A percentile compares a stretch with the other conserved stretches of the same genome.
phyloP scores from a whole-genome alignment of 2,888 invertebrate species.

The Unio pictorum region DNA sequence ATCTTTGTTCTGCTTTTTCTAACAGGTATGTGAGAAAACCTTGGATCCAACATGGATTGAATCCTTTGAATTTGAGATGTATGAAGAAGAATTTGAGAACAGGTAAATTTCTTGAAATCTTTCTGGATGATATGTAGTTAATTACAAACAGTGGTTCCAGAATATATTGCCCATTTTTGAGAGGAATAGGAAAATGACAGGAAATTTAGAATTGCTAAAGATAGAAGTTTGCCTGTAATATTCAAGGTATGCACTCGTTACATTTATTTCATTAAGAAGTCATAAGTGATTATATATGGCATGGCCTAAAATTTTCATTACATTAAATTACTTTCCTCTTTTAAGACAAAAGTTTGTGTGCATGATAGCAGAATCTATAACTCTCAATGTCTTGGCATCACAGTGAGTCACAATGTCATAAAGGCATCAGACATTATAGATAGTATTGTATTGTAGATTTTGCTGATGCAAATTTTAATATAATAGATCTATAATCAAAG shows the following conservation, averaged over 20 bases:
- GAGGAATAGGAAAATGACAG: neutral
- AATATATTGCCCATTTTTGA: neutral
- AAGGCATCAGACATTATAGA: no score
- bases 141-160: neutral
- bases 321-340: no score
- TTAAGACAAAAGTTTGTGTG: no score
- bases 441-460: no score
- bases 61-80: slow-evolving; percentile 61
- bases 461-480: no score
- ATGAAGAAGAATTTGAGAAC: slow-evolving; percentile 56
- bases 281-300: no score
- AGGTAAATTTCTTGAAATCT: slow-evolving; percentile 41
- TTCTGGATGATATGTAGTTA: neutral
- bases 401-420: no score
- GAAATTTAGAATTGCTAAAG: neutral
- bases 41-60: slow-evolving; percentile 62
- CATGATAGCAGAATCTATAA: no score
- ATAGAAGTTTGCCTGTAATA: neutral
- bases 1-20: slow-evolving; percentile 6
- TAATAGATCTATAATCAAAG: no score
- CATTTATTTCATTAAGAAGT: neutral
- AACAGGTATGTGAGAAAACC: slow-evolving; percentile 45
- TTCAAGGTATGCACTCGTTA: neutral
- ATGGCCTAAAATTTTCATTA: no score
- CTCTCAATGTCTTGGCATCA: no score